Evolutionary conservation across 2,113 vertebrate species (phyloP).

Genomic region (Ascaphus truei): DNA sequence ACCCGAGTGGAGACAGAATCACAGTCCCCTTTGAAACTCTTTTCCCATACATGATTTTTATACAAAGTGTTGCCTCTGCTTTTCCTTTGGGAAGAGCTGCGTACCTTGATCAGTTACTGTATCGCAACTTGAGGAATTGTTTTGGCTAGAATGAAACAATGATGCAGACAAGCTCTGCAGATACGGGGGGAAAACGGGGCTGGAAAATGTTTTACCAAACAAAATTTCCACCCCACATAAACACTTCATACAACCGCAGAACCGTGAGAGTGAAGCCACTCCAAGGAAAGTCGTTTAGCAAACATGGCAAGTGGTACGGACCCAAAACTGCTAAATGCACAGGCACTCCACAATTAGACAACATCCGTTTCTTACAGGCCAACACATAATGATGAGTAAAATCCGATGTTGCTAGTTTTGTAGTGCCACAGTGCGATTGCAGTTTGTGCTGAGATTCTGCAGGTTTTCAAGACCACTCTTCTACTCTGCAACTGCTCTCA

Average conservation of each 20-base stretch:
- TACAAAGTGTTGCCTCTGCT: too few relatives aligned
- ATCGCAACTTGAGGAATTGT: not conserved
- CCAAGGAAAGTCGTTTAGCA: not conserved
- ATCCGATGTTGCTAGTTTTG: too few relatives aligned
- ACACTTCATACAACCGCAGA: not conserved
- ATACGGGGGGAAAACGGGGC: not conserved
- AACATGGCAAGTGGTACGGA: not conserved
- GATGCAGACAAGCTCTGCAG: not conserved
- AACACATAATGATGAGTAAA: too few relatives aligned
- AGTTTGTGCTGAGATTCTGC: too few relatives aligned
- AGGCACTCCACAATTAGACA: not conserved
- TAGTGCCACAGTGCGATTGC: too few relatives aligned
- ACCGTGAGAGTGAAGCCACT: not conserved
- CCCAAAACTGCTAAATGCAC: not conserved
- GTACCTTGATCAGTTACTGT: not conserved
- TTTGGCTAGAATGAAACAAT: not conserved
- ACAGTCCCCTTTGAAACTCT: too few relatives aligned
- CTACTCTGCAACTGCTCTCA: too few relatives aligned
- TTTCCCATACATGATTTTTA: not conserved
- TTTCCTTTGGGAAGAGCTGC: not conserved
- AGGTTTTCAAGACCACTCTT: too few relatives aligned
- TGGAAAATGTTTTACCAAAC: too few relatives aligned
- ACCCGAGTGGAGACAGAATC: too few relatives aligned
- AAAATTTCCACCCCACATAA: not conserved
- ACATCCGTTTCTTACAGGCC: too few relatives aligned